Base-by-base conservation (phyloP, 2,888 invertebrate species). In the Lasioglossum pauxillum region DNA sequence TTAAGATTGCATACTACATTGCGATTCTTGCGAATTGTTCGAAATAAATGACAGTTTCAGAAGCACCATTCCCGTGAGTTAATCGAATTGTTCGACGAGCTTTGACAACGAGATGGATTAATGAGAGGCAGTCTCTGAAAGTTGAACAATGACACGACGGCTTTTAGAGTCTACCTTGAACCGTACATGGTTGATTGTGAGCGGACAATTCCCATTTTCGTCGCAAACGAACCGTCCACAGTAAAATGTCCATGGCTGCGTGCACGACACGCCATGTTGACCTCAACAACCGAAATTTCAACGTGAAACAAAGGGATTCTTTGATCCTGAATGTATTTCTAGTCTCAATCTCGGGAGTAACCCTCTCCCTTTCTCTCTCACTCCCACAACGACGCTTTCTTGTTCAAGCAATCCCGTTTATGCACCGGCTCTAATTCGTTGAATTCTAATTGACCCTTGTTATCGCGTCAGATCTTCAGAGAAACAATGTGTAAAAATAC, bases 371-470 rank as follows among this genome's bases (percentile, higher is more conserved):
- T 5, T 49, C 7, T 49, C 53, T 23, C 53, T 8, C 8, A 3
- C 23, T 16, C n/a, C 19, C 19, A 60, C 64, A 53, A 5, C 71
- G 57, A 72, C 31, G 35, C 41, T 53, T 44, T 69, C n/a, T 16
- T 74, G 41, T 74, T 44, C 31, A 12, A 5, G 27, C 44, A 53
- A 41, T 41, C 27, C 69, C 38, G n/a, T 38, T 69, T 69, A 16
- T 69, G 38, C 12, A n/a, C 41, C 44, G 19, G 38, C 27, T 81
- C 31, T 75, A 75, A 81, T 80, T 75, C 46, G 46, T 71, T 81
- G 75, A 60, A 81, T 75, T 60, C 78, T 71, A 80, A 27, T 81
- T 83, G 81, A 83, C 46, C 57, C 69, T 75, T 38, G 57, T 81
- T 75, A 44, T 23, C 44, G 57, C 57, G 53, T 74, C 74, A 75